Evolutionary conservation across 2,113 vertebrate species (phyloP), one percentile per base, ranked within the genome.

Genomic region (Sapayoa aenigma): DNA sequence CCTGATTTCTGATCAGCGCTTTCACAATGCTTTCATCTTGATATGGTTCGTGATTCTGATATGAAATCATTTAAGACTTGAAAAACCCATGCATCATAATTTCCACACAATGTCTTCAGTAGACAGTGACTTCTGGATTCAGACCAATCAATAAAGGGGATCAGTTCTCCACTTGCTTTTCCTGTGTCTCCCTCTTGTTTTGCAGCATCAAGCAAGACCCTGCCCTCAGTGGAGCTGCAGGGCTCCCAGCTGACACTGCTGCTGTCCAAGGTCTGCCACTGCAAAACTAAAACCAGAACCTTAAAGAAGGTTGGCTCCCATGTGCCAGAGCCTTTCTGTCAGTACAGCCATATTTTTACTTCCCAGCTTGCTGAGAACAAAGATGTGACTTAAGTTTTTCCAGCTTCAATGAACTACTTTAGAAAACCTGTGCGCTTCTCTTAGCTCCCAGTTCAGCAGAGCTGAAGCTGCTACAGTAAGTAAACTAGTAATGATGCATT

Each of bases 81-180:
- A 98, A 98, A 98, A 98, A 92, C 96, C 96, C 97, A 68, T 98
- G 97, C 98, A 97, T 98, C 97, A 97, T 98, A 96, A 90, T 93
- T 83, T 74, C 74, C 98, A 98, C 98, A 98, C 97, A 96, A 97
- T 98, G 97, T 98, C 98, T 98, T 98, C 92, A 98, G 97, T 98
- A 98, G 98, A 98, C 97, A 97, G 98, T 98, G 97, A 98, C 95
- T 98, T 96, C 95, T 98, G 97, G 98, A 97, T 98, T 98, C 98
- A 98, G 98, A 98, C 97, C 98, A 98, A 98, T 98, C 97, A 98
- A 98, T 98, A 98, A 99, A 99, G 98, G 98, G 98, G 97, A 98
- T 98, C 97, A 97, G 97, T 98, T 98, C 97, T 98, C 98, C 97
- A 97, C 96, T 91, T 96, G 90, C 77, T 87, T 95, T 96, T 92